Evolutionary conservation across 2,888 invertebrate species (phyloP).

Genomic region (Nomada fucata): DNA sequence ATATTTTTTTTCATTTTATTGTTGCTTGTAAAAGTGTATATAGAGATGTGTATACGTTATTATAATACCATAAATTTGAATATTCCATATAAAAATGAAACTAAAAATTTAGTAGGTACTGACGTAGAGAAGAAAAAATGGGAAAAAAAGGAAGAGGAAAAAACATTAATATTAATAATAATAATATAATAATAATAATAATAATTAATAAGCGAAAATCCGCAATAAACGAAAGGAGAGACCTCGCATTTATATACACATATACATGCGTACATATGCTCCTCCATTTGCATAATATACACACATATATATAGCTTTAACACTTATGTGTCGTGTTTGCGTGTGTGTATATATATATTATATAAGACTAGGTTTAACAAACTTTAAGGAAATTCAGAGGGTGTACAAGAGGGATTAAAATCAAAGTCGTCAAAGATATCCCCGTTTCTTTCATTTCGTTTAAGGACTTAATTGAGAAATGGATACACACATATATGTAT

Average conservation of each 20-base stretch:
- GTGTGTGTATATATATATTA: slow-evolving; percentile 23
- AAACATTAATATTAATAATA: slow-evolving; percentile 47
- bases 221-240: slow-evolving; percentile 62
- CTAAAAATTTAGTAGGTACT: slow-evolving; percentile 80
- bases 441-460: slow-evolving; percentile 25
- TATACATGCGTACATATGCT: slow-evolving; percentile 25
- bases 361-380: slow-evolving; percentile 80
- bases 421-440: slow-evolving; percentile 49
- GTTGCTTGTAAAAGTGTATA: slow-evolving; percentile 81
- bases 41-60: slow-evolving; percentile 80
- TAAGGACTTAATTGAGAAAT: slow-evolving; percentile 41
- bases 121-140: slow-evolving; percentile 73
- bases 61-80: slow-evolving; percentile 81
- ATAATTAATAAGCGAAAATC: slow-evolving; percentile 51
- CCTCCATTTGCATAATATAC: not conserved
- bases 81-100: slow-evolving; percentile 81
- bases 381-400: slow-evolving; percentile 75
- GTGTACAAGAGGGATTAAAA: slow-evolving; percentile 40
- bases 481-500: slow-evolving; percentile 49
- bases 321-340: slow-evolving; percentile 2
- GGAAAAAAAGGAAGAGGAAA: slow-evolving; percentile 44
- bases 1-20: slow-evolving; percentile 76
- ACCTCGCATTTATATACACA: slow-evolving; percentile 41
- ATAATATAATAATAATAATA: slow-evolving; percentile 25
- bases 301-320: slow-evolving; percentile 20